phyloP scores from a whole-genome alignment of 2,888 invertebrate genomes.

The Nomada ruficornis region DNA sequence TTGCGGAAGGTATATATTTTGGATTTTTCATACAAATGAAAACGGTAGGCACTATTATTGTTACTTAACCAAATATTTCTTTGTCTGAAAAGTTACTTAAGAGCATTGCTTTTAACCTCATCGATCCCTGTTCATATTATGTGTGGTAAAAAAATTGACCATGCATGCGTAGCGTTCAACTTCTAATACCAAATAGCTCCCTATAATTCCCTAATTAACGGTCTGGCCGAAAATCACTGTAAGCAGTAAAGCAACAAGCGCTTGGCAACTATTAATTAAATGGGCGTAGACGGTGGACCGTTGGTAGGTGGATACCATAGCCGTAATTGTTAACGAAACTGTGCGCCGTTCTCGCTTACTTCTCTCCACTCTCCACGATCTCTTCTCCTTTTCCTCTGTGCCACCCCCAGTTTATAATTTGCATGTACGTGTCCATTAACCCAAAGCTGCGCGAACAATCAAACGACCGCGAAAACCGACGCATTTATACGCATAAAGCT shows the following conservation, averaged over 20 bases:
- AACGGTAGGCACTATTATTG: too few relatives aligned
- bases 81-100: background rate
- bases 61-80: too few relatives aligned
- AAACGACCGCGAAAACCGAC: conserved; percentile 20
- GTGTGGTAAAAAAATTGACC: too few relatives aligned
- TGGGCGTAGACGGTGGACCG: conserved; percentile 72
- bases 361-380: background rate
- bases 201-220: conserved; percentile 55
- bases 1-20: too few relatives aligned
- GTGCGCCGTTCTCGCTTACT: conserved; percentile 50
- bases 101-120: too few relatives aligned
- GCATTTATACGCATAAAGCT: conserved; percentile 29
- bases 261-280: conserved; percentile 77
- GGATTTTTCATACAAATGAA: too few relatives aligned
- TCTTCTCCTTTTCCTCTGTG: background rate
- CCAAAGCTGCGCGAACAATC: conserved; percentile 18
- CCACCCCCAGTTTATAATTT: conserved; percentile 23
- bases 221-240: conserved; percentile 72
- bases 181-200: background rate
- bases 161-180: too few relatives aligned
- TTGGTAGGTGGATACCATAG: conserved; percentile 51
- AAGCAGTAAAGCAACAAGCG: conserved; percentile 68
- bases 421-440: conserved; percentile 23
- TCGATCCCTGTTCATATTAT: too few relatives aligned
- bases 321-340: conserved; percentile 75